These are phyloP conservation scores for Pterostichus niger DNA, from an alignment of 2,888 invertebrate species.

Conservation along the genomic window DNA sequence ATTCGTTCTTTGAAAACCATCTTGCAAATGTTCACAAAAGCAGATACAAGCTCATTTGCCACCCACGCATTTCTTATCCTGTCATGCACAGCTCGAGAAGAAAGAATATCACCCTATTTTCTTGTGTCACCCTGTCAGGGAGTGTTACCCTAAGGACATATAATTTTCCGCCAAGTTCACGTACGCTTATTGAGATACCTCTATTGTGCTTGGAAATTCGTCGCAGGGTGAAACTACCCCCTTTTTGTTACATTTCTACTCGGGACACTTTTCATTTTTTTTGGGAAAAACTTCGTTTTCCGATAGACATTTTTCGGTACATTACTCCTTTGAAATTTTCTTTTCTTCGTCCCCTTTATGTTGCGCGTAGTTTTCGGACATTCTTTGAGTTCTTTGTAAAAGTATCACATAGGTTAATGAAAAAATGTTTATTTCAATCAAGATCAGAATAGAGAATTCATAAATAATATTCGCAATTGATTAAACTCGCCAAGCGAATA, in stretches of 20 bases:
- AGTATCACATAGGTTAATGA: too few species aligned
- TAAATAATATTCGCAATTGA: too few species aligned
- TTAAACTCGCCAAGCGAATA: too few species aligned
- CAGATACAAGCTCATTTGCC: conserved; percentile 24
- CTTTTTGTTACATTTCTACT: conserved; percentile 26
- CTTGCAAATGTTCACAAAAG: conserved; percentile 7
- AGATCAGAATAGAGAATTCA: too few species aligned
- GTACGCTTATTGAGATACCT: background rate
- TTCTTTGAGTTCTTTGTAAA: too few species aligned
- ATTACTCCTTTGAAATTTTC: conserved; percentile 44
- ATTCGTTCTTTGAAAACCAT: background rate
- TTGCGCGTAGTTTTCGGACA: too few species aligned
- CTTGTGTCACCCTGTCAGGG: background rate
- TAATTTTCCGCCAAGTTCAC: conserved; percentile 34
- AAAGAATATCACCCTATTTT: conserved; percentile 11
- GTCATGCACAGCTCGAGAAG: conserved; percentile 6
- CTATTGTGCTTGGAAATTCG: conserved; percentile 28
- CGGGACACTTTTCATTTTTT: conserved; percentile 45
- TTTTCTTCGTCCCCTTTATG: background rate
- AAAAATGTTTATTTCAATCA: too few species aligned
- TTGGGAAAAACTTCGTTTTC: conserved; percentile 31
- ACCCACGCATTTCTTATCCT: background rate
- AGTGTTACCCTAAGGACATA: conserved; percentile 5
- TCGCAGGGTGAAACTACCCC: conserved; percentile 21
- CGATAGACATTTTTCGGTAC: conserved; percentile 48